Conservation (phyloP, 1,140 invertebrate genomes). For the Lepidurus couesii region DNA sequence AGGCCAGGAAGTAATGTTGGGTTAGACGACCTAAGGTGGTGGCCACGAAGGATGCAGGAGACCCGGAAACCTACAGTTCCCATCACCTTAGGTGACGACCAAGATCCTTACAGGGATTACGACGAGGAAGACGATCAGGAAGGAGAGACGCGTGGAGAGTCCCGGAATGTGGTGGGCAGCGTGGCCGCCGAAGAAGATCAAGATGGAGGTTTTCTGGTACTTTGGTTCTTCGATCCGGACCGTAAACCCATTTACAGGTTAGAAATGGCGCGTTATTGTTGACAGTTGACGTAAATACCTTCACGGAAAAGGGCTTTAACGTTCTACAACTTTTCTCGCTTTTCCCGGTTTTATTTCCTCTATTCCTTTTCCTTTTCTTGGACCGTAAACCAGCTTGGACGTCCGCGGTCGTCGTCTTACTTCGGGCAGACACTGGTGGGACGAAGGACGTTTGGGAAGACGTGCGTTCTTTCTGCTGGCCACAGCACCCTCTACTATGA, state of each 20-base stretch:
- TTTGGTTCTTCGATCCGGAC: slow-evolving; percentile 34
- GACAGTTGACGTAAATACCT: not conserved
- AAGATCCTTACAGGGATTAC: slow-evolving; percentile 7
- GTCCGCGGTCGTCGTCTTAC: slow-evolving; percentile 63
- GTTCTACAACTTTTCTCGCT: not conserved
- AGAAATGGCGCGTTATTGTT: slow-evolving; percentile 23
- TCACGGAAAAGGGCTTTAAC: not conserved
- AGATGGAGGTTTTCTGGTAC: slow-evolving; percentile 29
- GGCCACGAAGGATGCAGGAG: not conserved
- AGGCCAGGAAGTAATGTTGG: not conserved
- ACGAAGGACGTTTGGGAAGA: slow-evolving; percentile 24
- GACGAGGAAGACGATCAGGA: not conserved
- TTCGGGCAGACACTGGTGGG: slow-evolving; percentile 67
- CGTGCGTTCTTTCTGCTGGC: slow-evolving; percentile 13
- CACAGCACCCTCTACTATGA: not conserved
- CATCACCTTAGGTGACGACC: not conserved
- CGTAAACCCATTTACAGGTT: slow-evolving; percentile 36
- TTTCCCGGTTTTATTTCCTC: not conserved
- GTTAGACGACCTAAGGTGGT: not conserved
- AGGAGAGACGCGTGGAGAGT: not conserved
- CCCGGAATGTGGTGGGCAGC: not conserved
- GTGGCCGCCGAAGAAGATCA: not conserved
- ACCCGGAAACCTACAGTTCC: not conserved
- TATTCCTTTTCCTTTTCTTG: slow-evolving; percentile 42
- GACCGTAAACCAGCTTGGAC: slow-evolving; percentile 60